phyloP scores from a whole-genome alignment of 2,113 vertebrate species.

The Podocnemis expansa region DNA sequence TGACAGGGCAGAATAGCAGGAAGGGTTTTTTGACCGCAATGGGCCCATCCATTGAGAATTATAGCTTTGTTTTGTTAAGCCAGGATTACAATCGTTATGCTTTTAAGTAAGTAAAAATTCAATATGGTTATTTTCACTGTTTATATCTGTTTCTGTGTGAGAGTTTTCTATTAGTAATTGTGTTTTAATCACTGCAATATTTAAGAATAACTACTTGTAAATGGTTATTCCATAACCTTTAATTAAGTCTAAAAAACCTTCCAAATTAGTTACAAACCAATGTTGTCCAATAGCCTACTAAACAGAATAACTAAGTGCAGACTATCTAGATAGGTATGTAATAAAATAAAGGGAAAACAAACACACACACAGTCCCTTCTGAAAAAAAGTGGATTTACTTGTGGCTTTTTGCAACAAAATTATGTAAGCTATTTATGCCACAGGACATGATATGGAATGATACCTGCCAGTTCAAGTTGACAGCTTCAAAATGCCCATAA shows the following conservation, averaged over 20 bases:
- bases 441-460: background rate
- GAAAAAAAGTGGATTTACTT: background rate
- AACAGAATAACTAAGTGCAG: background rate
- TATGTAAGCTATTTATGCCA: background rate
- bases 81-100: background rate
- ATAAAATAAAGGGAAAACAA: background rate
- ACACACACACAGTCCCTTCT: background rate
- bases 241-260: background rate
- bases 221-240: background rate
- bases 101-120: background rate
- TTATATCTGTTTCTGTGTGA: background rate
- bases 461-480: slow-evolving; percentile 15
- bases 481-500: slow-evolving; percentile 4
- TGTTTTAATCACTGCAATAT: background rate
- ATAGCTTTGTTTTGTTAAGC: background rate
- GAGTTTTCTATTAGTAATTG: background rate
- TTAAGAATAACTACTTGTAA: background rate
- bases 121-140: background rate
- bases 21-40: background rate
- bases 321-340: background rate
- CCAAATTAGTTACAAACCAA: background rate
- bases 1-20: background rate
- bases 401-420: background rate
- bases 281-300: background rate
- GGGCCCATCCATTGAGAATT: background rate